These are phyloP conservation scores for Neoarius graeffei DNA, from an alignment of 2,113 vertebrate genomes.

Conservation along the genomic window DNA sequence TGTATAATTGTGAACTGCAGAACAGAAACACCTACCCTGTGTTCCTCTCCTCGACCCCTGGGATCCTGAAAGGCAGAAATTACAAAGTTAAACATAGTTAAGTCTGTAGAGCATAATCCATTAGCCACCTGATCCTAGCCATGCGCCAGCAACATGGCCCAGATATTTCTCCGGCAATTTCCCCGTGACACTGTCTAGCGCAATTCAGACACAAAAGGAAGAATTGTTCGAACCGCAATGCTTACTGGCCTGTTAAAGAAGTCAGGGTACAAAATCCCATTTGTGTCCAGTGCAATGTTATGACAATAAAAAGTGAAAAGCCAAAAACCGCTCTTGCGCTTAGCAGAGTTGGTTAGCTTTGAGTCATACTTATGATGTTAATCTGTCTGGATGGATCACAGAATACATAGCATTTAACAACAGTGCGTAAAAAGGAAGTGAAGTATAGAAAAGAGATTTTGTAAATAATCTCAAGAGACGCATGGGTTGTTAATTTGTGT, in stretches of 20 bases:
- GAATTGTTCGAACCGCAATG: not conserved
- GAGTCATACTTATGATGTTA: not conserved
- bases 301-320: constrained; percentile 36
- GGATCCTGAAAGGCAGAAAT: constrained; percentile 63
- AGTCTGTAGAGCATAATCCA: not conserved
- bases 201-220: not conserved
- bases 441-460: constrained; percentile 1
- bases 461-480: not conserved
- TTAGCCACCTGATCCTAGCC: constrained; percentile 2
- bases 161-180: not conserved
- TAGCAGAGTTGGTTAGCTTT: not conserved
- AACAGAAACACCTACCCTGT: constrained; percentile 69
- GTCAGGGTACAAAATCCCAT: not conserved
- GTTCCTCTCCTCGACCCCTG: constrained; percentile 77
- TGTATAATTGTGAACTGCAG: not conserved
- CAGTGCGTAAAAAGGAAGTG: not conserved
- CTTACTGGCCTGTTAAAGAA: constrained; percentile 1
- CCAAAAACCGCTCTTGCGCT: constrained; percentile 3
- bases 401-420: not conserved
- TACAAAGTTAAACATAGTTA: constrained; percentile 9
- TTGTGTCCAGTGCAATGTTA: constrained; percentile 6
- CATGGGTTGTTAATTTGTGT: not conserved
- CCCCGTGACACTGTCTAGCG: not conserved
- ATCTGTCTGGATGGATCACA: constrained; percentile 20
- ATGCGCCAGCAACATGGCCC: too few relatives aligned